These are phyloP conservation scores for Clunio marinus DNA, from an alignment of 2,888 invertebrate species.

Conservation along the genomic window DNA sequence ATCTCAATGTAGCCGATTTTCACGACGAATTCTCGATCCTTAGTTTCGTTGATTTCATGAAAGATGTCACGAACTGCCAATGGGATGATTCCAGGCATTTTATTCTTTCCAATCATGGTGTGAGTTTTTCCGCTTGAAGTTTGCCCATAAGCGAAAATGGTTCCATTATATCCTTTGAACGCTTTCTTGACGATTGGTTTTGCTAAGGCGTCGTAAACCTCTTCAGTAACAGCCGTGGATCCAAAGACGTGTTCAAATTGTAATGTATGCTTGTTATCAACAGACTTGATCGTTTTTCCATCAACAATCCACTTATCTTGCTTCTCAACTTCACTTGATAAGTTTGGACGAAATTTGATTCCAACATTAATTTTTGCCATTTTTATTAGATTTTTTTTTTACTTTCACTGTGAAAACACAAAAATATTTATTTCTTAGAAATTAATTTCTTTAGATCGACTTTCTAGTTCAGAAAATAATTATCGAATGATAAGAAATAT, in stretches of 20 bases:
- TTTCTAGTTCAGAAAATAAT: no score
- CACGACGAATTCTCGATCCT: slow-evolving; percentile 69
- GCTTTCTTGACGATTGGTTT: slow-evolving; percentile 68
- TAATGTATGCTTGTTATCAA: slow-evolving; percentile 1
- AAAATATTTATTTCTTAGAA: neutral
- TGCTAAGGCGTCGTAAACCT: slow-evolving; percentile 55
- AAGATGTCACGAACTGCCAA: slow-evolving; percentile 69
- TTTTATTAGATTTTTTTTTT: neutral
- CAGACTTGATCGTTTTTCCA: neutral
- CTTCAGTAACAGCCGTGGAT: no score
- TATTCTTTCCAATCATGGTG: slow-evolving; percentile 71
- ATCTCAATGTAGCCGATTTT: slow-evolving; percentile 84
- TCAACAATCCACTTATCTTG: slow-evolving; percentile 5
- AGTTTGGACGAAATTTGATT: slow-evolving; percentile 22
- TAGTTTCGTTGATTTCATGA: slow-evolving; percentile 58
- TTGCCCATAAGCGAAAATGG: slow-evolving; percentile 88
- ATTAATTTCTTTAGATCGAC: no score
- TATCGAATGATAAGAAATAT: no score
- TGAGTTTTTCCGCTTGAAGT: slow-evolving; percentile 79
- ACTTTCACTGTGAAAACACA: neutral
- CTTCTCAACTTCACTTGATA: neutral
- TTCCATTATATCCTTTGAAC: slow-evolving; percentile 74
- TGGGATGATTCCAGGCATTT: slow-evolving; percentile 70
- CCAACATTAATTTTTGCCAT: slow-evolving; percentile 29
- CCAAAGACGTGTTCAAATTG: no score